phyloP scores from a whole-genome alignment of 2,113 vertebrate species.

The Ictidomys tridecemlineatus region DNA sequence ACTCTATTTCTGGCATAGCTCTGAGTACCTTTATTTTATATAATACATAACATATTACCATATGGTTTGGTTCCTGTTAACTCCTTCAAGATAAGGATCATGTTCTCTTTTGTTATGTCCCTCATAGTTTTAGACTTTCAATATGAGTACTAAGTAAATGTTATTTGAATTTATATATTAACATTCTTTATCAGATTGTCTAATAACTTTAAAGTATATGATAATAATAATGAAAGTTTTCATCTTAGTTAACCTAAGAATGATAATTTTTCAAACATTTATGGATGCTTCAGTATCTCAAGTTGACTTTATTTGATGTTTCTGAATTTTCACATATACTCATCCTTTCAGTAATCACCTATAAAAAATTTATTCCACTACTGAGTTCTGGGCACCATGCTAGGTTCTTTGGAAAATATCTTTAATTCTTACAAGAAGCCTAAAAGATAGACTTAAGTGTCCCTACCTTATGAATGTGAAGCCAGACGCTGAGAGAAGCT shows the following conservation, averaged over 20 bases:
- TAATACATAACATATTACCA: background rate
- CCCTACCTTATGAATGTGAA: background rate
- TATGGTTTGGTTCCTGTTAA: slow-evolving; percentile 13
- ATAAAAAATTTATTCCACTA: slow-evolving; percentile 7
- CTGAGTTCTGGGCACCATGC: background rate
- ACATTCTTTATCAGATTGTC: slow-evolving; percentile 18
- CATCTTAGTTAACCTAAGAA: background rate
- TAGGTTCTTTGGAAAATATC: slow-evolving; percentile 14
- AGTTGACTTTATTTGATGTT: slow-evolving; percentile 32
- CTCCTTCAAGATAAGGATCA: background rate
- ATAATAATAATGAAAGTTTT: background rate
- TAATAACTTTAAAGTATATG: background rate
- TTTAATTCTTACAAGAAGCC: slow-evolving; percentile 22
- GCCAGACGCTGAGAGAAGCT: background rate
- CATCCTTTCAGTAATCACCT: slow-evolving; percentile 35
- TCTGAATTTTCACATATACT: background rate
- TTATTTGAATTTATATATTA: slow-evolving; percentile 32
- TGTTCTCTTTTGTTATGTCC: background rate
- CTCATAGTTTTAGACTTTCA: background rate
- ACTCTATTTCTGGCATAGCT: background rate
- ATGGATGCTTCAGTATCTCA: background rate
- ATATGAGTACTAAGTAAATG: slow-evolving; percentile 30
- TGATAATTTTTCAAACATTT: background rate
- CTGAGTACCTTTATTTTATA: background rate
- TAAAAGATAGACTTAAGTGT: background rate